Percentiles rank a stretch among this genome's conserved stretches.
These are phyloP conservation scores for Leptopilina clavipes DNA, from an alignment of 1,140 invertebrate species.

Conservation along the genomic window DNA sequence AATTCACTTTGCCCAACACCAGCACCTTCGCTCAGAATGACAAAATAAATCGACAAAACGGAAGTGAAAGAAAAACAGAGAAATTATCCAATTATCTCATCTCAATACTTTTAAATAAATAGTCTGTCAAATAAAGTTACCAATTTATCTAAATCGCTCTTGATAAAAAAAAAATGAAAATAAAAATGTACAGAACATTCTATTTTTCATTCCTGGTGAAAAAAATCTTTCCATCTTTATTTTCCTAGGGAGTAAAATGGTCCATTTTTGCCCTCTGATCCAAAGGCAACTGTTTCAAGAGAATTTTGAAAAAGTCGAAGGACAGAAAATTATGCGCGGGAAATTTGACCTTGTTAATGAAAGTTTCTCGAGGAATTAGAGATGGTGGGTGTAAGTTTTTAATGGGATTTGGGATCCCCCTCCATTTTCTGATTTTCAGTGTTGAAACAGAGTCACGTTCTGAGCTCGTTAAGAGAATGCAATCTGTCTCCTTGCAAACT, in stretches of 20 bases:
- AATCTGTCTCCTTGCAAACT: constrained; percentile 51
- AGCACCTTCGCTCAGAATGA: background rate
- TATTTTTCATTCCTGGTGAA: too few species aligned
- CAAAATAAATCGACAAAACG: background rate
- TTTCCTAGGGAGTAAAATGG: too few species aligned
- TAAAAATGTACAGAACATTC: too few species aligned
- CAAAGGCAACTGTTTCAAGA: too few species aligned
- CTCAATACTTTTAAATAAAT: background rate
- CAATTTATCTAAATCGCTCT: too few species aligned
- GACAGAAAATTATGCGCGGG: too few species aligned
- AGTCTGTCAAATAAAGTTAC: too few species aligned
- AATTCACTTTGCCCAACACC: background rate
- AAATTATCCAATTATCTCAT: background rate
- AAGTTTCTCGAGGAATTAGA: background rate
- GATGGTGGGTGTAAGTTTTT: background rate
- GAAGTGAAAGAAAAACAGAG: background rate
- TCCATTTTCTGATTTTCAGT: background rate
- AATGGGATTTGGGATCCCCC: background rate
- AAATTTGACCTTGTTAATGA: too few species aligned
- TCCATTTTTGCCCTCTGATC: too few species aligned
- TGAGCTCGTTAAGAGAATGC: constrained; percentile 51
- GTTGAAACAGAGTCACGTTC: constrained; percentile 38
- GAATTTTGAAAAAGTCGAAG: too few species aligned
- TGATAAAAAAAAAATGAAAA: too few species aligned
- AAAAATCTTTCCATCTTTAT: too few species aligned